Percentiles rank a stretch among this genome's conserved stretches.
Conservation (phyloP, 2,888 invertebrate genomes). For the Erebia palarica region DNA sequence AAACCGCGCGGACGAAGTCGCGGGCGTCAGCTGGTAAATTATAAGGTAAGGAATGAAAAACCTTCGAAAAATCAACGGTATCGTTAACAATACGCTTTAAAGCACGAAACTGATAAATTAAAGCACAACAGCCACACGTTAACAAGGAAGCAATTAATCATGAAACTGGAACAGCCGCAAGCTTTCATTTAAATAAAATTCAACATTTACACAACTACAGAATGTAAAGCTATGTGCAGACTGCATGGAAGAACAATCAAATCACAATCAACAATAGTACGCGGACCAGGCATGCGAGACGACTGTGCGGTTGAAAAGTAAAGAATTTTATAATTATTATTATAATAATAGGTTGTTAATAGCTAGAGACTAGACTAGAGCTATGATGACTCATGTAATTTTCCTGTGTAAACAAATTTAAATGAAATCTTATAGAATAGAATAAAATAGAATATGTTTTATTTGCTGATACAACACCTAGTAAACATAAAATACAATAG, state of each 20-base stretch:
- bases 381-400: too few species aligned
- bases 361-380: too few species aligned
- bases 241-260: slow-evolving; percentile 24
- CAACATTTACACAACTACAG: slow-evolving; percentile 38
- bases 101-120: slow-evolving; percentile 36
- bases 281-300: slow-evolving; percentile 3
- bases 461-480: too few species aligned
- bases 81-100: slow-evolving; percentile 32
- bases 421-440: too few species aligned
- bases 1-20: too few species aligned
- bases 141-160: slow-evolving; percentile 45
- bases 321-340: slow-evolving; percentile 10
- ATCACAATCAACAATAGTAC: slow-evolving; percentile 13
- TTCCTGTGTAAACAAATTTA: too few species aligned
- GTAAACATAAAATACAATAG: too few species aligned
- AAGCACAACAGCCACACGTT: slow-evolving; percentile 41
- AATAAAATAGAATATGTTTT: too few species aligned
- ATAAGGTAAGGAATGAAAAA: slow-evolving; percentile 1
- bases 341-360: neutral
- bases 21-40: too few species aligned
- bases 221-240: slow-evolving; percentile 27
- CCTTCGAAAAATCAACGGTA: slow-evolving; percentile 32
- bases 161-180: slow-evolving; percentile 38
- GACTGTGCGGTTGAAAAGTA: neutral
- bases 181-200: slow-evolving; percentile 41